Evolutionary conservation across 1,140 invertebrate genomes (phyloP).

Genomic region (Lamellibrachia luymesi): DNA sequence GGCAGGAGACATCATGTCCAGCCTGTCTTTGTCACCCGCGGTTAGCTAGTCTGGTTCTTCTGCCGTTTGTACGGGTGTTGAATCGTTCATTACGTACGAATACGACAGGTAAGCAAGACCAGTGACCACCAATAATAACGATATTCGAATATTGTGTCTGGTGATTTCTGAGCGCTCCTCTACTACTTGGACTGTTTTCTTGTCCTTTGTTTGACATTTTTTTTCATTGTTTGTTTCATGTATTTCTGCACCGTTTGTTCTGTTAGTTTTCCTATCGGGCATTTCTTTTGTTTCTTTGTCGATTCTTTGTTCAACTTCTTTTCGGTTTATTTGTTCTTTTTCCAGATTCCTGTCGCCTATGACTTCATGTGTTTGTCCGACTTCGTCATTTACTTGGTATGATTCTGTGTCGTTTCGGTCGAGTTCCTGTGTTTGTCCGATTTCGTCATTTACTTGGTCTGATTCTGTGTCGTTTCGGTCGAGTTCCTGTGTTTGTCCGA

Average conservation of each 20-base stretch:
- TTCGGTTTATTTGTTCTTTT: neutral
- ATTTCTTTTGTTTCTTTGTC: neutral
- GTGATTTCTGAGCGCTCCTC: neutral
- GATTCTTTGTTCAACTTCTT: neutral
- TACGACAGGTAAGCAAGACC: neutral
- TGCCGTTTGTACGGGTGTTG: neutral
- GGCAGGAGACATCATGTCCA: neutral
- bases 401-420: neutral
- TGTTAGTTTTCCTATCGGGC: neutral
- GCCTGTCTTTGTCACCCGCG: neutral
- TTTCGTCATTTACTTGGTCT: too few species aligned
- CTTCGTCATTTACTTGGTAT: neutral
- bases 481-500: too few species aligned
- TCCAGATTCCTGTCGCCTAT: neutral
- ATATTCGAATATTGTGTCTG: neutral
- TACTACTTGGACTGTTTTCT: neutral
- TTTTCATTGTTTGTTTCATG: neutral
- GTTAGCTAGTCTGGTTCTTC: neutral
- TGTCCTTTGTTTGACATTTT: neutral
- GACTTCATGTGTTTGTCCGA: neutral
- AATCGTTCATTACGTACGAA: neutral
- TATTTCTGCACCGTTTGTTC: neutral
- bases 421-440: too few species aligned
- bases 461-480: too few species aligned
- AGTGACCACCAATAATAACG: neutral